Evolutionary conservation across 2,888 invertebrate species (phyloP).

Genomic region (Nysson spinosus): DNA sequence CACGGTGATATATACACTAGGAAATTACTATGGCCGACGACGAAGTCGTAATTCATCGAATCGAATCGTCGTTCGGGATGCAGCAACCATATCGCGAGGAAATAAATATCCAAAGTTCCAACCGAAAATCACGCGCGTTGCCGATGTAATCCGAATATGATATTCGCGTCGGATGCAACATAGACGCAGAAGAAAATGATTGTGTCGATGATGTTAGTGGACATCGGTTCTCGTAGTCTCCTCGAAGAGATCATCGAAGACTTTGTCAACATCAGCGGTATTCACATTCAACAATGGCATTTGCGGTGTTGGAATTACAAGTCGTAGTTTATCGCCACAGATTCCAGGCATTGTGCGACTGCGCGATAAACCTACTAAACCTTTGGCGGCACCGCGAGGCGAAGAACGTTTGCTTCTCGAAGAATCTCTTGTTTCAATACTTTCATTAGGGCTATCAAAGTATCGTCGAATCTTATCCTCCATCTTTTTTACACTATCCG

Average conservation of each 20-base stretch:
- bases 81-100: background rate
- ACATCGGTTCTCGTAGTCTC: slow-evolving; percentile 70
- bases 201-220: slow-evolving; percentile 47
- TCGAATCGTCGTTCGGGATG: background rate
- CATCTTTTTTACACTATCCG: slow-evolving; percentile 71
- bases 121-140: background rate
- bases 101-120: background rate
- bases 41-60: background rate
- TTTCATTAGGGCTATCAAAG: slow-evolving; percentile 63
- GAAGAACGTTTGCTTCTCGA: slow-evolving; percentile 36
- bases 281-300: slow-evolving; percentile 78
- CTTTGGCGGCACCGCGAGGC: slow-evolving; percentile 35
- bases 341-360: slow-evolving; percentile 89
- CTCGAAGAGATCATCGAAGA: slow-evolving; percentile 90
- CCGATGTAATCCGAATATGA: background rate
- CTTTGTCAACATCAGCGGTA: slow-evolving; percentile 89
- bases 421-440: slow-evolving; percentile 30
- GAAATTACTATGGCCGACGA: background rate
- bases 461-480: slow-evolving; percentile 74
- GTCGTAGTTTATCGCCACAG: slow-evolving; percentile 74
- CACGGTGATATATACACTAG: background rate
- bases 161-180: background rate
- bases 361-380: slow-evolving; percentile 81
- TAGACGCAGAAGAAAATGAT: background rate
- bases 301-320: slow-evolving; percentile 33